Percentiles rank a stretch among this genome's conserved stretches.
These are phyloP conservation scores for Lichenostomus cassidix DNA, from an alignment of 2,113 vertebrate species.

Conservation along the genomic window DNA sequence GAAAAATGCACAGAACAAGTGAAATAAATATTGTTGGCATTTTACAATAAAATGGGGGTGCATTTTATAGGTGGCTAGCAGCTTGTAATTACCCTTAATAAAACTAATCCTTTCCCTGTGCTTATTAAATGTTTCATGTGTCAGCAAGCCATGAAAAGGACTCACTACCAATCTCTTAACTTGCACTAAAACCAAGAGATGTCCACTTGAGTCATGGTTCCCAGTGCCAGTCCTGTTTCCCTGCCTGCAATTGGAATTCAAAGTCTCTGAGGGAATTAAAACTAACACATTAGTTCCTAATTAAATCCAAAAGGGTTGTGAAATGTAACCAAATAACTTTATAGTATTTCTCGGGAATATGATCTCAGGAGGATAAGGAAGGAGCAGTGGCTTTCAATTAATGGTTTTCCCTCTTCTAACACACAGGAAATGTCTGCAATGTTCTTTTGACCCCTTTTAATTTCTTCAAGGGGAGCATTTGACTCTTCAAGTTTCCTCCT, in stretches of 20 bases:
- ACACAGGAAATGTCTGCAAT: background rate
- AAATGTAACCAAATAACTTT: conserved; percentile 47
- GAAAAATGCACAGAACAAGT: background rate
- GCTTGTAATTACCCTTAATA: conserved; percentile 55
- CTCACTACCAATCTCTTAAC: conserved; percentile 1
- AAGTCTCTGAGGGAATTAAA: conserved; percentile 58
- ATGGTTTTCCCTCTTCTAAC: background rate
- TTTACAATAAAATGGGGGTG: conserved; percentile 20
- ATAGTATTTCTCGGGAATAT: conserved; percentile 44
- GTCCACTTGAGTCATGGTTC: conserved; percentile 44
- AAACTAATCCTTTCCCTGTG: conserved; percentile 54
- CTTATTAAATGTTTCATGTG: conserved; percentile 48
- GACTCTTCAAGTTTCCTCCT: conserved; percentile 20
- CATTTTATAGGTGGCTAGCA: conserved; percentile 54
- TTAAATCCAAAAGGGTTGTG: conserved; percentile 60
- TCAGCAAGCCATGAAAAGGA: background rate
- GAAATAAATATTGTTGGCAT: conserved; percentile 38
- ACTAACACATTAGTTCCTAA: conserved; percentile 13
- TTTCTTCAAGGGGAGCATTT: conserved; percentile 44
- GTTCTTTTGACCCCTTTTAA: conserved; percentile 24
- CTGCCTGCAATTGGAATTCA: conserved; percentile 8
- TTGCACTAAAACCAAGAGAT: background rate
- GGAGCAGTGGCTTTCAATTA: conserved; percentile 3
- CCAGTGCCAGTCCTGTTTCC: conserved; percentile 23
- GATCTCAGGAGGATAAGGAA: conserved; percentile 8